Percentiles rank a stretch among this genome's conserved stretches.
These are phyloP conservation scores for Erethizon dorsatum DNA, from an alignment of 2,797 vertebrate genomes.

Conservation along the genomic window DNA sequence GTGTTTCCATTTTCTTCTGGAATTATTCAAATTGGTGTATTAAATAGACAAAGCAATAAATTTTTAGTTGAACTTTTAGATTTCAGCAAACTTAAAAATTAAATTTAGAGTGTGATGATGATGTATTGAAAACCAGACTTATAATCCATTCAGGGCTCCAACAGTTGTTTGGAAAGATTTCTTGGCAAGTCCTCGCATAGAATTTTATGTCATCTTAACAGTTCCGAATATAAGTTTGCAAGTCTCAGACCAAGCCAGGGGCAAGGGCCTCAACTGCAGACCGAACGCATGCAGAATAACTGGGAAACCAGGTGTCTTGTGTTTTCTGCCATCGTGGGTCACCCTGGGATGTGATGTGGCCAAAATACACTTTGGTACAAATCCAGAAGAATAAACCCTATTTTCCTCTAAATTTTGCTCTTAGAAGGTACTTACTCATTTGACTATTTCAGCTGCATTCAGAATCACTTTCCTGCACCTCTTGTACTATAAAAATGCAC, in stretches of 20 bases:
- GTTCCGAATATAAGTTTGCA: background rate
- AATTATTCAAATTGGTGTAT: conserved; percentile 73
- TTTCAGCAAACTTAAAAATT: conserved; percentile 40
- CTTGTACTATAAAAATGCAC: background rate
- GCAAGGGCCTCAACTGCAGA: background rate
- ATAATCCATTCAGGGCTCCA: background rate
- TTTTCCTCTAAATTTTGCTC: background rate
- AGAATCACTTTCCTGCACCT: background rate
- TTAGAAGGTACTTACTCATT: background rate
- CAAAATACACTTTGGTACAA: background rate
- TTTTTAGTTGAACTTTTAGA: conserved; percentile 64
- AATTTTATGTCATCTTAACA: background rate
- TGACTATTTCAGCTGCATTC: background rate
- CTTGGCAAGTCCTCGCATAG: background rate
- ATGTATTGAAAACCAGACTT: background rate
- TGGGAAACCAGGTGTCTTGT: background rate
- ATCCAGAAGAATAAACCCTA: background rate
- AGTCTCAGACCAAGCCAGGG: background rate
- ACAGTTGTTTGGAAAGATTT: background rate
- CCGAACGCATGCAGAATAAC: background rate
- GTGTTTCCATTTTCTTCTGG: conserved; percentile 72
- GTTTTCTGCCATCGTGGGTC: background rate
- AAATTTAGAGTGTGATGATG: background rate
- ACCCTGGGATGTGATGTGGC: background rate
- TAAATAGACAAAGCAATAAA: conserved; percentile 64